Conservation (phyloP, 1,140 invertebrate genomes). For the Scaptodrosophila lebanonensis region DNA sequence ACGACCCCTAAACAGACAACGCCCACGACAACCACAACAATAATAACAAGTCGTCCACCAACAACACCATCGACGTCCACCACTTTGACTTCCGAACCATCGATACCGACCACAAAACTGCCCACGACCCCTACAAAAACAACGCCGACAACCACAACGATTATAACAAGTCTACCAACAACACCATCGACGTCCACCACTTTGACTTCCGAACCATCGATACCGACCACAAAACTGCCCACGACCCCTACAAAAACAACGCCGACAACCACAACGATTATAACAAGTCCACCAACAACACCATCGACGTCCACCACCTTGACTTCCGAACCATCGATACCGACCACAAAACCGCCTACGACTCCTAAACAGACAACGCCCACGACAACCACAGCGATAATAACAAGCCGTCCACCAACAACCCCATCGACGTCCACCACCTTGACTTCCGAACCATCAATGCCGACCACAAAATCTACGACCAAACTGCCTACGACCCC, state of each 20-base stretch:
- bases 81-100: background rate
- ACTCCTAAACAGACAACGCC: background rate
- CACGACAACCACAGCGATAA: background rate
- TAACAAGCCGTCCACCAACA: background rate
- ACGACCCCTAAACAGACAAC: background rate
- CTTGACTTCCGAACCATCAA: background rate
- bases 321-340: too few species aligned
- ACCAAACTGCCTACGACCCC: constrained; percentile 2
- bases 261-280: background rate
- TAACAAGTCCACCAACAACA: background rate
- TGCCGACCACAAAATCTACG: background rate
- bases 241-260: constrained; percentile 9
- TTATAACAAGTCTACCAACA: background rate
- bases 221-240: constrained; percentile 1
- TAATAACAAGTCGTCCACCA: constrained; percentile 1
- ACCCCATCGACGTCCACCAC: background rate
- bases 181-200: background rate
- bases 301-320: background rate
- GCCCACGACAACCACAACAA: background rate
- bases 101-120: background rate
- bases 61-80: background rate
- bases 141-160: background rate
- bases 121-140: background rate
- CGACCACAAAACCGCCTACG: background rate
- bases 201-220: background rate